A percentile compares a stretch with the other conserved stretches of the same genome.
phyloP scores from a whole-genome alignment of 2,888 invertebrate genomes.

The Orgyia antiqua region DNA sequence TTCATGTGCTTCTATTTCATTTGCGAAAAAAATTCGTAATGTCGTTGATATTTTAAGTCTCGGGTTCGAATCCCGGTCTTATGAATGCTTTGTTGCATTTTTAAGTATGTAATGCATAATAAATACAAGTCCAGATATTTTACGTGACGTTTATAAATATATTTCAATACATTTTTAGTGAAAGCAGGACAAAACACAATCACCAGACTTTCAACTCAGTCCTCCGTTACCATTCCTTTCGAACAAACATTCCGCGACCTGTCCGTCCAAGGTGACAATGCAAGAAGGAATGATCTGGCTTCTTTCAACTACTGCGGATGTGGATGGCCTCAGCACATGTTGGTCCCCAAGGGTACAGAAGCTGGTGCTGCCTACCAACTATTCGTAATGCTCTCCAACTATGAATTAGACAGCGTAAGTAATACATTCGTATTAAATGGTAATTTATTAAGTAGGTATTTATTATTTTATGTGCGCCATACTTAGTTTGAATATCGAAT shows the following conservation, averaged over 20 bases:
- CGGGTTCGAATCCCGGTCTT: no score
- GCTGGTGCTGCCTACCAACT: constrained; percentile 55
- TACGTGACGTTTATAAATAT: no score
- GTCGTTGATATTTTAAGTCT: no score
- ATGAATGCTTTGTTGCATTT: no score
- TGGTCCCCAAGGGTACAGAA: constrained; percentile 72
- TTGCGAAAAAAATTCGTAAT: no score
- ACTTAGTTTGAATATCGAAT: no score
- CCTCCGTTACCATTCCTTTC: constrained; percentile 77
- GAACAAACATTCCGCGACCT: constrained; percentile 79
- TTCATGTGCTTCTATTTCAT: no score
- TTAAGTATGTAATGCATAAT: no score
- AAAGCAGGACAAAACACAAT: constrained; percentile 76
- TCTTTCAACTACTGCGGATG: constrained; percentile 80
- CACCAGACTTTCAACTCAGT: constrained; percentile 77
- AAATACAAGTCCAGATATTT: no score
- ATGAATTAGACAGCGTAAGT: constrained; percentile 62
- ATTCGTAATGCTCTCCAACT: constrained; percentile 72
- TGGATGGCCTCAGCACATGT: constrained; percentile 80
- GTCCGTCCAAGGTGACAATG: constrained; percentile 42
- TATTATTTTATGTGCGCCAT: no score
- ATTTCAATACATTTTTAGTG: constrained; percentile 70
- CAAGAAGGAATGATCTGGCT: constrained; percentile 31
- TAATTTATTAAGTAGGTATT: no score
- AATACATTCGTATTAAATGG: no score